Evolutionary conservation across 2,797 vertebrate species (phyloP), one percentile per base, ranked within the genome.

Genomic region (Crypturellus tataupa): DNA sequence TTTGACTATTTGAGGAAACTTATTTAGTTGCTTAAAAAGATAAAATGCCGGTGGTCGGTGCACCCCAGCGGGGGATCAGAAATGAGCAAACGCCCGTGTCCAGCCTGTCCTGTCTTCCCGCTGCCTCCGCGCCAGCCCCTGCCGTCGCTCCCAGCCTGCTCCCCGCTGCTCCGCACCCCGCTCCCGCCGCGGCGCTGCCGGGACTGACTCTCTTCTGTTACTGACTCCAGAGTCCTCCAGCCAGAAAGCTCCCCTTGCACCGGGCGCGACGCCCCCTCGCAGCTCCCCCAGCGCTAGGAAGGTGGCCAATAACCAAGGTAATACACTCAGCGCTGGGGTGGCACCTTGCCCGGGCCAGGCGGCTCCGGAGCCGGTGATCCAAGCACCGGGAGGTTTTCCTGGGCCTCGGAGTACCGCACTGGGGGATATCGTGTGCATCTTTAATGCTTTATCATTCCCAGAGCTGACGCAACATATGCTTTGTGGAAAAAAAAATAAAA

Each of bases 241-340:
- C 95, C 97, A 97, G 97, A 97, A 96, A 96, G 91, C 93, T 84
- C 89, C 96, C 96, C 95, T 95, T 8, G 84, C 91, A 4, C 93
- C 95, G 9, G 86, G 90, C 35, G 47, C 95, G 92, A 97, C 96
- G 80, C 96, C 96, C 84, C 96, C 96, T 91, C 95, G 96, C 95
- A 97, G 97, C 96, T 97, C 97, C 95, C 97, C 97, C 94, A 94
- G 47, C 86, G 3, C 95, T 94, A 97, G 97, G 94, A 97, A 97
- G 96, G 96, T 97, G 96, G 96, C 97, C 96, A 94, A 89, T 97
- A 96, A 95, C 88, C 97, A 97, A 97, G 97, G 97, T 97, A 97
- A 97, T 82, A 59, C 14, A 33, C 82, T 42, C 11, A 35, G 75
- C 16, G 44, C 71, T 58, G 53, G 71, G 46, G 12, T 80, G 55